A percentile compares a stretch with the other conserved stretches of the same genome.
phyloP scores from a whole-genome alignment of 2,888 invertebrate species.

The Hyposoter dolosus region DNA sequence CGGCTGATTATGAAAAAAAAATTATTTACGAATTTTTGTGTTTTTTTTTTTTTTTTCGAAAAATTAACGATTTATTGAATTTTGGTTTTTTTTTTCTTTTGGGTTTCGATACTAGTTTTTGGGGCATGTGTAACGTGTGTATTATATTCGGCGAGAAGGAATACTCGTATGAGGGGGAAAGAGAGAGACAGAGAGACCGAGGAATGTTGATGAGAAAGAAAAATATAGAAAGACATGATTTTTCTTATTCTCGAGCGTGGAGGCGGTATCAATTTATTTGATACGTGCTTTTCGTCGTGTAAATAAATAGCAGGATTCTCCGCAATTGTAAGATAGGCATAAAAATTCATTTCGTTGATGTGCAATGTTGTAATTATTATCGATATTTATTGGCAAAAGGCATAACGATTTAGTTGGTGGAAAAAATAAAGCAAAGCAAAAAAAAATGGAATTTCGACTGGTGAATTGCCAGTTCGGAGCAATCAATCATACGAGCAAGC shows the following conservation, averaged over 20 bases:
- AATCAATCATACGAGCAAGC: conserved; percentile 46
- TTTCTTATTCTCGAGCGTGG: conserved; percentile 75
- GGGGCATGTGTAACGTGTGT: too few relatives aligned
- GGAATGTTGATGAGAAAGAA: conserved; percentile 39
- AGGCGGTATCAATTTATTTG: conserved; percentile 21
- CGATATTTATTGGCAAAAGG: conserved; percentile 67
- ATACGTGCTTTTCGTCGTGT: conserved; percentile 49
- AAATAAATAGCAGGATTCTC: conserved; percentile 69
- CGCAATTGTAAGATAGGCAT: conserved; percentile 74
- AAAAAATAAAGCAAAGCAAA: background rate
- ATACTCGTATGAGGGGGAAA: conserved; percentile 6
- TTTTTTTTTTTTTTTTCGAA: too few relatives aligned
- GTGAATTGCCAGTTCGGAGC: conserved; percentile 45
- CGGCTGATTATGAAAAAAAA: conserved; percentile 11
- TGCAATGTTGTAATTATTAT: conserved; percentile 74
- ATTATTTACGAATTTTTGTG: conserved; percentile 5
- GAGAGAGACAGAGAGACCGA: conserved; percentile 54
- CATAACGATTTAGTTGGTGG: conserved; percentile 44
- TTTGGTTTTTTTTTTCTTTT: background rate
- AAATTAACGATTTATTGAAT: background rate
- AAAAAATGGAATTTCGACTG: conserved; percentile 30
- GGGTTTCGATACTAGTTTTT: background rate
- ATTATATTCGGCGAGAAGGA: conserved; percentile 30
- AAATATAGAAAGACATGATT: conserved; percentile 60
- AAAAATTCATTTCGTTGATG: conserved; percentile 70